Percentiles rank a stretch among this genome's conserved stretches.
These are phyloP conservation scores for Agrotis ipsilon DNA, from an alignment of 2,888 invertebrate genomes.

Conservation along the genomic window DNA sequence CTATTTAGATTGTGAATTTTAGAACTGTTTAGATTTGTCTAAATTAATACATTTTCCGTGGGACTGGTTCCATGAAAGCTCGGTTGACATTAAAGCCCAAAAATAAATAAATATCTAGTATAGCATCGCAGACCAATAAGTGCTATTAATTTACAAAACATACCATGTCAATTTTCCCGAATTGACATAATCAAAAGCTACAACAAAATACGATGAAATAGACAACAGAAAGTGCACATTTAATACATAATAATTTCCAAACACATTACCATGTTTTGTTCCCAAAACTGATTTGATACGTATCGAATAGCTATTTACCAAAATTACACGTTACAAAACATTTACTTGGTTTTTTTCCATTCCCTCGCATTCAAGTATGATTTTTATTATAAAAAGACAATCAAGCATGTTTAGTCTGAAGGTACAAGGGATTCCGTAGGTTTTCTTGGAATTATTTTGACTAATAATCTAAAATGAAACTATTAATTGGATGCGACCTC, in stretches of 20 bases:
- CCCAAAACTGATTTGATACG: constrained; percentile 85
- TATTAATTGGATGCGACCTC: no score
- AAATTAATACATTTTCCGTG: neutral
- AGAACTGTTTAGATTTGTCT: no score
- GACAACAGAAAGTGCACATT: constrained; percentile 54
- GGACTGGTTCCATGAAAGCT: neutral
- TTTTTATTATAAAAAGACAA: constrained; percentile 81
- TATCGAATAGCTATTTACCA: constrained; percentile 89
- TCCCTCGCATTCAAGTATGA: constrained; percentile 85
- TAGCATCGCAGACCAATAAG: constrained; percentile 1
- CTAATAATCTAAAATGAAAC: neutral
- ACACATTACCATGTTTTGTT: constrained; percentile 81
- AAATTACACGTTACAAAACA: constrained; percentile 88
- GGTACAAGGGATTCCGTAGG: constrained; percentile 68
- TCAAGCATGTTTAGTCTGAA: constrained; percentile 64
- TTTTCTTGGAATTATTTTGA: constrained; percentile 10
- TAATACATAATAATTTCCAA: constrained; percentile 70
- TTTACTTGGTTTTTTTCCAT: constrained; percentile 87
- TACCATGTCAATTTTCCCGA: neutral
- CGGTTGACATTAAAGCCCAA: neutral
- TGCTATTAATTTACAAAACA: neutral
- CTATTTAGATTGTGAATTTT: neutral
- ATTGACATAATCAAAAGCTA: constrained; percentile 34
- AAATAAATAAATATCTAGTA: neutral
- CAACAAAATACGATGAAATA: constrained; percentile 44